These are phyloP conservation scores for Lipophrys pholis DNA, from an alignment of 2,113 vertebrate genomes.

Conservation along the genomic window DNA sequence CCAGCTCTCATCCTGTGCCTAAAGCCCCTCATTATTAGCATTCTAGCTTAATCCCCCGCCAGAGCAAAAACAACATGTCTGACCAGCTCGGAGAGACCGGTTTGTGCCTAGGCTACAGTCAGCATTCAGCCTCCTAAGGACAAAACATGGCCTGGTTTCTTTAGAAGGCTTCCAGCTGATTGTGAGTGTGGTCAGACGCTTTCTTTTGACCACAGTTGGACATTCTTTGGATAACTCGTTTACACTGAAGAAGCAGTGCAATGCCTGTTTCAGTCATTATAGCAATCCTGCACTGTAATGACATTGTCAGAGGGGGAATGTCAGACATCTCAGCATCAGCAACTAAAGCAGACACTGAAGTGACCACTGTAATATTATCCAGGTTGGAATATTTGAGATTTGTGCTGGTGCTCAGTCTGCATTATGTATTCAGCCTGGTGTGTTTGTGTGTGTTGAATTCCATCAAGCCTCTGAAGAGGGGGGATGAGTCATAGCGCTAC, in stretches of 20 bases:
- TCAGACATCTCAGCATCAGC: conserved; percentile 10
- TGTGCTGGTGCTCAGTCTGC: conserved; percentile 46
- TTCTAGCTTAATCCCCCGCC: conserved; percentile 73
- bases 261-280: background rate
- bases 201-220: conserved; percentile 10
- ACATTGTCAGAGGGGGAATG: conserved; percentile 17
- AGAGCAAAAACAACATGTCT: conserved; percentile 69
- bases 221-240: conserved; percentile 12
- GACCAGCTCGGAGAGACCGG: conserved; percentile 40
- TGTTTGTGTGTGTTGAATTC: conserved; percentile 79
- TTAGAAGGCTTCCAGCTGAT: conserved; percentile 6
- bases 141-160: conserved; percentile 17
- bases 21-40: conserved; percentile 73
- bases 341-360: conserved; percentile 13
- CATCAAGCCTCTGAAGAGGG: conserved; percentile 77
- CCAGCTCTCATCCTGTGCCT: conserved; percentile 53
- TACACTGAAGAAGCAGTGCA: conserved; percentile 5
- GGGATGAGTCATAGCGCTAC: conserved; percentile 81
- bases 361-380: conserved; percentile 22
- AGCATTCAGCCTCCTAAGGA: conserved; percentile 49
- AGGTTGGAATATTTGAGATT: conserved; percentile 50
- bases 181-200: background rate
- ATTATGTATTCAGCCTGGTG: conserved; percentile 71
- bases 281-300: conserved; percentile 3
- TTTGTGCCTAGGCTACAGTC: conserved; percentile 50